phyloP scores from a whole-genome alignment of 2,888 invertebrate genomes.

The Rhorus exstirpatorius region DNA sequence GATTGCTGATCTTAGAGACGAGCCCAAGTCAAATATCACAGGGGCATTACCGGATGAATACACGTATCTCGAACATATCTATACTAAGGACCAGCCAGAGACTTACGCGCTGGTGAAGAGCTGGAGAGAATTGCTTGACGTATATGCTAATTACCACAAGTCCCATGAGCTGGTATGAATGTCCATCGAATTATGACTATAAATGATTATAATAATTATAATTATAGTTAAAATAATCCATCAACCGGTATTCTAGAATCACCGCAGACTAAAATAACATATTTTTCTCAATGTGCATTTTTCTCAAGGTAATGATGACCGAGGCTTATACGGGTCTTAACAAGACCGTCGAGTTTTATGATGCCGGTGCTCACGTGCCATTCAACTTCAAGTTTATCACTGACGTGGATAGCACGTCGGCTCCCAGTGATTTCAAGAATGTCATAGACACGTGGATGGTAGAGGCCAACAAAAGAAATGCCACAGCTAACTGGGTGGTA shows the following conservation, averaged over 20 bases:
- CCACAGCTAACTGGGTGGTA: slow-evolving; percentile 93
- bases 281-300: not conserved
- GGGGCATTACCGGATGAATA: slow-evolving; percentile 85
- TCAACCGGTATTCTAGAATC: too few species aligned
- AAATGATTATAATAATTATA: not conserved
- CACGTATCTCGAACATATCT: slow-evolving; percentile 88
- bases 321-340: slow-evolving; percentile 90
- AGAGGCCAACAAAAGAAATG: slow-evolving; percentile 77
- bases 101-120: slow-evolving; percentile 87
- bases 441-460: slow-evolving; percentile 89
- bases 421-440: slow-evolving; percentile 88
- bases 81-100: slow-evolving; percentile 89
- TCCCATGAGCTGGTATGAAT: slow-evolving; percentile 84
- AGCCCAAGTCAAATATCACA: slow-evolving; percentile 86
- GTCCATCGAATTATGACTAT: not conserved
- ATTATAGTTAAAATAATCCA: not conserved
- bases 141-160: slow-evolving; percentile 82
- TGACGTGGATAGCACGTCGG: slow-evolving; percentile 88
- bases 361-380: slow-evolving; percentile 91
- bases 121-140: slow-evolving; percentile 88
- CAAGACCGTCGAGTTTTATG: slow-evolving; percentile 90
- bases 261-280: not conserved
- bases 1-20: slow-evolving; percentile 87
- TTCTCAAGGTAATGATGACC: slow-evolving; percentile 89
- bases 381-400: slow-evolving; percentile 92